Conservation (phyloP, 2,888 invertebrate species). For the Rhyacophila evoluta region DNA sequence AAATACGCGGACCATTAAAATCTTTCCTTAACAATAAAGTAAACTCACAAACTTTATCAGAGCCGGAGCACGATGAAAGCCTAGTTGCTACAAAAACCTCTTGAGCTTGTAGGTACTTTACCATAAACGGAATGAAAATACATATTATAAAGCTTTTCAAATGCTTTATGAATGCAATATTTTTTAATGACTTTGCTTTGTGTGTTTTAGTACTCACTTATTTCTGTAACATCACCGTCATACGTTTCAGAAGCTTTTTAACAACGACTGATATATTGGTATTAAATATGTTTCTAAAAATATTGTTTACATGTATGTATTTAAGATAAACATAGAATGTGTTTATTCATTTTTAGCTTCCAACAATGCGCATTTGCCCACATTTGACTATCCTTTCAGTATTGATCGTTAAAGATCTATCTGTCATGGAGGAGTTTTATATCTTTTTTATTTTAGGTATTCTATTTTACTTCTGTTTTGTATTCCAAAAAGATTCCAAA, state of each 20-base stretch:
- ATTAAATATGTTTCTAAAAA: too few species aligned
- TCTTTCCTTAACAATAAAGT: slow-evolving; percentile 44
- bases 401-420: too few species aligned
- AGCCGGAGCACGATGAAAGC: slow-evolving; percentile 28
- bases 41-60: slow-evolving; percentile 42
- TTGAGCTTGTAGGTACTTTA: slow-evolving; percentile 27
- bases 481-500: too few species aligned
- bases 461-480: too few species aligned
- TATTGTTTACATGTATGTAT: too few species aligned
- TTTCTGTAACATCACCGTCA: background rate
- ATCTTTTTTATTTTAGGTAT: too few species aligned
- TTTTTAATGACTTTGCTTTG: slow-evolving; percentile 49
- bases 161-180: slow-evolving; percentile 47
- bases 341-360: too few species aligned
- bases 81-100: slow-evolving; percentile 34
- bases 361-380: too few species aligned
- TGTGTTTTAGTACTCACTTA: slow-evolving; percentile 24
- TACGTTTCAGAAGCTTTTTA: background rate
- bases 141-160: slow-evolving; percentile 34
- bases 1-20: slow-evolving; percentile 45
- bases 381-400: too few species aligned
- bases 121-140: slow-evolving; percentile 48
- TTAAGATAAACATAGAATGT: too few species aligned
- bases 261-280: too few species aligned
- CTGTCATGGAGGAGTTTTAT: too few species aligned